Conservation (phyloP, 2,888 invertebrate species). For the Chelonus formosanus region DNA sequence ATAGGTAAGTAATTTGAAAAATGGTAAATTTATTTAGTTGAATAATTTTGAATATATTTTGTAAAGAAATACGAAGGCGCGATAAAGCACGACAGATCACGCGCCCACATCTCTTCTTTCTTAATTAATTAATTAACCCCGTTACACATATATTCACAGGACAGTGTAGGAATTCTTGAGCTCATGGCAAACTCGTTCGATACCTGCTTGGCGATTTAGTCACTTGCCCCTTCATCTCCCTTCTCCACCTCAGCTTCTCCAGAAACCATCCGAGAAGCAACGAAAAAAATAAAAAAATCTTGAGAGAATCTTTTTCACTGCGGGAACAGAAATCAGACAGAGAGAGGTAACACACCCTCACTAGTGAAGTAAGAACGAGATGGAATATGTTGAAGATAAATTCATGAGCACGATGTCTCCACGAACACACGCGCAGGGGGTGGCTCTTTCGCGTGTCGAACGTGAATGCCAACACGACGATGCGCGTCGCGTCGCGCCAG, state of each 20-base stretch:
- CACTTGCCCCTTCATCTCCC: conserved; percentile 20
- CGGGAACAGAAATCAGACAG: not conserved
- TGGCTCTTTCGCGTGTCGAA: conserved; percentile 40
- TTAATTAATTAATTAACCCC: conserved; percentile 44
- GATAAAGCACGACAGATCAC: conserved; percentile 20
- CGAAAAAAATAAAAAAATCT: conserved; percentile 14
- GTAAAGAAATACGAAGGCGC: conserved; percentile 8
- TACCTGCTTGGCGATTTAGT: conserved; percentile 25
- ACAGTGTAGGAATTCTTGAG: conserved; percentile 23
- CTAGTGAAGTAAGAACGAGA: conserved; percentile 22
- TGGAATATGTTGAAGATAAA: conserved; percentile 40
- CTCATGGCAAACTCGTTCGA: conserved; percentile 39
- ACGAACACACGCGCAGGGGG: conserved; percentile 36
- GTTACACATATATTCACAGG: conserved; percentile 29
- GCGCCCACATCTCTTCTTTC: conserved; percentile 25
- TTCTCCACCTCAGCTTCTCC: not conserved
- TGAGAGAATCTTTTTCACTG: not conserved
- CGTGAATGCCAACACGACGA: conserved; percentile 38
- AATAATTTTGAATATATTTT: too few species aligned
- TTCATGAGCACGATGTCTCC: conserved; percentile 43
- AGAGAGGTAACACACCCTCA: conserved; percentile 8
- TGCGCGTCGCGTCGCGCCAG: conserved; percentile 30
- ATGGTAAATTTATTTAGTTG: too few species aligned
- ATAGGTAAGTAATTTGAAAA: too few species aligned
- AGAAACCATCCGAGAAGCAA: not conserved